Conservation (phyloP, 2,113 vertebrate species). For the Mirounga angustirostris region DNA sequence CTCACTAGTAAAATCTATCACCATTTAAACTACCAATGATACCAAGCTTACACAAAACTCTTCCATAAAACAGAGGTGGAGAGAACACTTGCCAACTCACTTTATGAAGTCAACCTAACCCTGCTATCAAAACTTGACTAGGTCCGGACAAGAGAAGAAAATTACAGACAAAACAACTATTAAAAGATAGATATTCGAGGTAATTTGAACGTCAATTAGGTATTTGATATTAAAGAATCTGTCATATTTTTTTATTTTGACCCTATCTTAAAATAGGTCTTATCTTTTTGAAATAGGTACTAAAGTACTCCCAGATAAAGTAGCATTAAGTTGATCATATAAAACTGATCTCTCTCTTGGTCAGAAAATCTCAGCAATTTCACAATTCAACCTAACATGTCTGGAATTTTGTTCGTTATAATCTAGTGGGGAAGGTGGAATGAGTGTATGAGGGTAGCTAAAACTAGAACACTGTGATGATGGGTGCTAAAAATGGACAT, state of each 20-base stretch:
- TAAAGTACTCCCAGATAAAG: not conserved
- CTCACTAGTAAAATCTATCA: constrained; percentile 6
- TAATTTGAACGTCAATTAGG: not conserved
- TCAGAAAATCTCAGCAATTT: constrained; percentile 5
- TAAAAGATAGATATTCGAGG: not conserved
- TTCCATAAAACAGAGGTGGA: not conserved
- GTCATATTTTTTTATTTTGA: not conserved
- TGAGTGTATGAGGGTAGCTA: not conserved
- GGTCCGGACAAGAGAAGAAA: not conserved
- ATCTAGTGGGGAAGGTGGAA: not conserved
- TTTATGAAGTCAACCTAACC: not conserved
- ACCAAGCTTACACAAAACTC: not conserved
- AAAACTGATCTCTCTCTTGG: not conserved
- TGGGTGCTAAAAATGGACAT: not conserved
- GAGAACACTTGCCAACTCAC: not conserved
- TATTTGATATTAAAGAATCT: not conserved
- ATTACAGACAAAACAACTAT: not conserved
- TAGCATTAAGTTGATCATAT: not conserved
- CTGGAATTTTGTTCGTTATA: not conserved
- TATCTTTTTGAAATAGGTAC: not conserved
- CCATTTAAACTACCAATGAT: constrained; percentile 24
- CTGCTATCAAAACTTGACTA: not conserved
- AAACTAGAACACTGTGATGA: not conserved
- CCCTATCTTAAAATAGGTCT: not conserved
- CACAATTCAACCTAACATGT: not conserved